phyloP scores from a whole-genome alignment of 2,113 vertebrate species.

The Ginglymostoma cirratum region DNA sequence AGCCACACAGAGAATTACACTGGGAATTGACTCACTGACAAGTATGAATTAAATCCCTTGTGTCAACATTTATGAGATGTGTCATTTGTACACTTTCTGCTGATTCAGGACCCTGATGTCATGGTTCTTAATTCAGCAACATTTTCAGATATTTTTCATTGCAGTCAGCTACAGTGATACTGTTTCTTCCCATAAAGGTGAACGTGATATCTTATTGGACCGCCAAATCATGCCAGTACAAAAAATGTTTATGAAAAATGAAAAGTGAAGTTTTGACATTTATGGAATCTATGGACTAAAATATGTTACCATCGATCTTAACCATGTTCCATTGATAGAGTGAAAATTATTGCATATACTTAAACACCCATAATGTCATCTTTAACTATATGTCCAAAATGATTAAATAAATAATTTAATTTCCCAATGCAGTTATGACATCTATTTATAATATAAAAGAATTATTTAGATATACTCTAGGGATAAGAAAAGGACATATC shows the following conservation, averaged over 20 bases:
- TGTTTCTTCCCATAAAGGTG: background rate
- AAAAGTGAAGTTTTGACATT: background rate
- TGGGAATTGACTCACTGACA: constrained; percentile 16
- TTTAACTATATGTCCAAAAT: background rate
- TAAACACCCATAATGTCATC: background rate
- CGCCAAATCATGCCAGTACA: background rate
- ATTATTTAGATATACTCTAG: background rate
- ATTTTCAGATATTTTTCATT: constrained; percentile 23
- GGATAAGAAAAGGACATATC: background rate
- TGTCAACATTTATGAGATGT: constrained; percentile 18
- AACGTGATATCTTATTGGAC: background rate
- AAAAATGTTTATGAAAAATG: background rate
- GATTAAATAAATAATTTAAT: background rate
- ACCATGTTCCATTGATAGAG: background rate
- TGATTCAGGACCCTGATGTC: background rate
- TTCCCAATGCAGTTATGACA: background rate
- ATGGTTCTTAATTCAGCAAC: background rate
- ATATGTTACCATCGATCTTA: background rate
- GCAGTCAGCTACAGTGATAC: background rate
- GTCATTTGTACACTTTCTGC: background rate
- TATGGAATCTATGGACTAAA: background rate
- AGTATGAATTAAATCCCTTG: constrained; percentile 17
- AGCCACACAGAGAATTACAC: background rate
- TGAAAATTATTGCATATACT: background rate
- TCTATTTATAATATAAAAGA: background rate